These are phyloP conservation scores for Formica aserva DNA, from an alignment of 2,888 invertebrate species.

Conservation along the genomic window DNA sequence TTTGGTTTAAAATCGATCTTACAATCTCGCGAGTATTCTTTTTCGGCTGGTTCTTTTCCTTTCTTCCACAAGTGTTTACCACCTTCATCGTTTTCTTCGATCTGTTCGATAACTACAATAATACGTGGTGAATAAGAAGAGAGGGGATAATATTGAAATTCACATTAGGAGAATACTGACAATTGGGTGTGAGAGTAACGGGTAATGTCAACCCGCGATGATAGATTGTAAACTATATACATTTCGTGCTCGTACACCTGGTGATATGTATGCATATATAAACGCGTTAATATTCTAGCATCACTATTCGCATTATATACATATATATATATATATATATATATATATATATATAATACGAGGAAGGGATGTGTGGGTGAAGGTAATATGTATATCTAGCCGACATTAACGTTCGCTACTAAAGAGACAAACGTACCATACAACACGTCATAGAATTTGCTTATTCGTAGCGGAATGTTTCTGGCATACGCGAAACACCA, in stretches of 20 bases:
- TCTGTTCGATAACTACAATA: background rate
- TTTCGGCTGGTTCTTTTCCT: background rate
- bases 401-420: slow-evolving; percentile 2
- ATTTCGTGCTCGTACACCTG: slow-evolving; percentile 19
- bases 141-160: background rate
- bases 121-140: background rate
- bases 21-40: slow-evolving; percentile 47
- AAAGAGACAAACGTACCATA: background rate
- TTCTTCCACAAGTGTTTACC: slow-evolving; percentile 3
- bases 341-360: background rate
- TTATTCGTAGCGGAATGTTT: background rate
- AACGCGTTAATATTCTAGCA: slow-evolving; percentile 10
- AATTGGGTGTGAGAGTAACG: slow-evolving; percentile 9
- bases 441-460: background rate
- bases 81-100: background rate
- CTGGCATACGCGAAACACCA: background rate
- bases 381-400: background rate
- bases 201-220: slow-evolving; percentile 12
- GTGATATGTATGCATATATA: background rate
- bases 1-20: slow-evolving; percentile 61
- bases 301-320: slow-evolving; percentile 10
- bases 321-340: background rate
- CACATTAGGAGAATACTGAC: slow-evolving; percentile 16
- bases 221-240: slow-evolving; percentile 37
- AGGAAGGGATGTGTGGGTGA: background rate